Conservation (phyloP, 1,140 invertebrate genomes). For the Mycetomoellerius zeteki region DNA sequence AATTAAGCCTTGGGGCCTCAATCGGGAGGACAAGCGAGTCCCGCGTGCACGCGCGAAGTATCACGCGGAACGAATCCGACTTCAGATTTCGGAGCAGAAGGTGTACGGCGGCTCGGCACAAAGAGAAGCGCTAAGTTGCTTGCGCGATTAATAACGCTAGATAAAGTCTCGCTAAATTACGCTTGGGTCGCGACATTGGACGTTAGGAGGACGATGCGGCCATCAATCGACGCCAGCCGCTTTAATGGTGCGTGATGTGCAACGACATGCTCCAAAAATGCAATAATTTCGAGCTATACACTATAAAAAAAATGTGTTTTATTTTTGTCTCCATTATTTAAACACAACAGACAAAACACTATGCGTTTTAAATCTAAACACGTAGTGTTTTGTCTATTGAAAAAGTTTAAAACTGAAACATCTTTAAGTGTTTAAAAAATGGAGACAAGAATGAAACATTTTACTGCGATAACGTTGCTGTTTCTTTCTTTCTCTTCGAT, state of each 20-base stretch:
- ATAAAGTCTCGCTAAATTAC: conserved; percentile 48
- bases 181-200: conserved; percentile 20
- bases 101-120: neutral
- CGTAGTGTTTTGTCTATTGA: too few relatives aligned
- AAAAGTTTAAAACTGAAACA: too few relatives aligned
- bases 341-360: too few relatives aligned
- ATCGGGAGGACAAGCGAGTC: neutral
- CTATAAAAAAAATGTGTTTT: too few relatives aligned
- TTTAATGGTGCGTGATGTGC: neutral
- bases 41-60: neutral
- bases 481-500: neutral
- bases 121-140: neutral
- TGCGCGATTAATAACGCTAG: conserved; percentile 46
- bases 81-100: conserved; percentile 13
- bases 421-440: too few relatives aligned
- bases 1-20: conserved; percentile 28
- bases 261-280: conserved; percentile 13
- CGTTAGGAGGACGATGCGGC: conserved; percentile 47
- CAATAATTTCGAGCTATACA: neutral
- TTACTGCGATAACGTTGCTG: neutral
- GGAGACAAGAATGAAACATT: too few relatives aligned
- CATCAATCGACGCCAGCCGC: conserved; percentile 47
- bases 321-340: too few relatives aligned
- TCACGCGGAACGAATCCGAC: conserved; percentile 39
- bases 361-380: too few relatives aligned